Base-by-base conservation (phyloP, 2,113 vertebrate genomes). In the Ptychochromis oligacanthus region DNA sequence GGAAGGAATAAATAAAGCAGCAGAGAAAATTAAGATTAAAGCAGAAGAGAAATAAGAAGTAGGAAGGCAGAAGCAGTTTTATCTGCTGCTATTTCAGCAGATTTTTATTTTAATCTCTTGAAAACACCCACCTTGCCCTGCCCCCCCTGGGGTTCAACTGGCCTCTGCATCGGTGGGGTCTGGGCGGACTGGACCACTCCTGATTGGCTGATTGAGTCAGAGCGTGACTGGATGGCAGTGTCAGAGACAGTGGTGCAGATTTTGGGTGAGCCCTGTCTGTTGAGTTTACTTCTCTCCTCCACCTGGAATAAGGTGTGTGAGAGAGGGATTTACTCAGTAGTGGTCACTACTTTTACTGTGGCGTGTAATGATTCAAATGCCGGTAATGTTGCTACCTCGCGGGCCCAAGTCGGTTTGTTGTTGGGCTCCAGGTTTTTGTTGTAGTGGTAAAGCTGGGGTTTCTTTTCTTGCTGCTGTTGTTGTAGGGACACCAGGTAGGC, bases 141-240 rank as follows among this genome's bases (percentile, higher is more conserved):
- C 65, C 96, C 97, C n/a, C 97, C 97, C 89, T 97, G 97, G 43
- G 97, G 97, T 88, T 98, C 97, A 7, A 98, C 97, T 0, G 97
- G 97, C 81, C 97, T 96, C 93, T 98, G 97, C 96, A 97, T 97
- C 7, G 97, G 97, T n/a, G 97, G 97, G 18, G 97, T 98, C 92
- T 97, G 97, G 2, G 96, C 93, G 58, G 96, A 95, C 88, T 96
- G 94, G 87, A 79, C 87, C 17, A 52, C 85, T 81, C 95, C 96
- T 24, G 95, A 95, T 59, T 95, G 95, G 85, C 95, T 95, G 57
- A 95, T 93, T 4, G 80, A 96, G 92, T 96, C 96, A 1, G 96
- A 95, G 86, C 96, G 94, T 3, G 96, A 97, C 81, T 97, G 95
- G 52, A 95, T 88, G 75, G 96, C 94, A 4, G 96, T 94, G 84